phyloP scores from a whole-genome alignment of 2,797 vertebrate species.

The Premnoplex brunnescens region DNA sequence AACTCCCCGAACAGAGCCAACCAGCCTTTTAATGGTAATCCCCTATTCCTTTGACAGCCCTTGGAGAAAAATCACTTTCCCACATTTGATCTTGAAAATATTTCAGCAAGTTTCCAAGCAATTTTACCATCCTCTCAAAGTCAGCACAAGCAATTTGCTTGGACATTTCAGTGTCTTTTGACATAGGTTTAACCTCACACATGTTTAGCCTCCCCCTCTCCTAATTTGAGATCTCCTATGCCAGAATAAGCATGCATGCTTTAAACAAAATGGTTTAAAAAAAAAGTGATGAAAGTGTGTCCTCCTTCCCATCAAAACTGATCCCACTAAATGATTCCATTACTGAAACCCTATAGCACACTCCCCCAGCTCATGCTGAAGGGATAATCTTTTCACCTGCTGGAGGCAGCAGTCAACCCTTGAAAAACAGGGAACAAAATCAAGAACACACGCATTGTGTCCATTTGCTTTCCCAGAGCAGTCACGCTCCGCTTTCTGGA shows the following conservation, averaged over 20 bases:
- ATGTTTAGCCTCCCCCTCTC: not conserved
- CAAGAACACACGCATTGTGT: not conserved
- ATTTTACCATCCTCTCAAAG: not conserved
- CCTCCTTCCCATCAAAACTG: not conserved
- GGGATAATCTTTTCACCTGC: slow-evolving; percentile 42
- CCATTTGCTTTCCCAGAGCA: not conserved
- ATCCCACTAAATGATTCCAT: not conserved
- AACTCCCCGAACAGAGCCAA: not conserved
- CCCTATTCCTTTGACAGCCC: not conserved
- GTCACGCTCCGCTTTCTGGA: not conserved
- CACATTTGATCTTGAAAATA: not conserved
- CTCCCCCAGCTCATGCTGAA: not conserved
- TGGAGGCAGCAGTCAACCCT: slow-evolving; percentile 40
- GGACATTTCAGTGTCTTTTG: not conserved
- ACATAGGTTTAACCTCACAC: not conserved
- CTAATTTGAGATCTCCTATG: not conserved
- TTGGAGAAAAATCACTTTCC: not conserved
- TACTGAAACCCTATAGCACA: slow-evolving; percentile 6
- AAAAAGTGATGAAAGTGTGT: not conserved
- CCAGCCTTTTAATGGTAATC: not conserved
- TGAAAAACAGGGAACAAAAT: not conserved
- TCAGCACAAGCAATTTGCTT: not conserved
- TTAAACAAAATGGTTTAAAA: not conserved
- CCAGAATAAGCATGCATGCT: not conserved
- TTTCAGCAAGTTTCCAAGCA: not conserved